Base-by-base conservation (phyloP, 2,113 vertebrate species). In the Dascyllus trimaculatus region DNA sequence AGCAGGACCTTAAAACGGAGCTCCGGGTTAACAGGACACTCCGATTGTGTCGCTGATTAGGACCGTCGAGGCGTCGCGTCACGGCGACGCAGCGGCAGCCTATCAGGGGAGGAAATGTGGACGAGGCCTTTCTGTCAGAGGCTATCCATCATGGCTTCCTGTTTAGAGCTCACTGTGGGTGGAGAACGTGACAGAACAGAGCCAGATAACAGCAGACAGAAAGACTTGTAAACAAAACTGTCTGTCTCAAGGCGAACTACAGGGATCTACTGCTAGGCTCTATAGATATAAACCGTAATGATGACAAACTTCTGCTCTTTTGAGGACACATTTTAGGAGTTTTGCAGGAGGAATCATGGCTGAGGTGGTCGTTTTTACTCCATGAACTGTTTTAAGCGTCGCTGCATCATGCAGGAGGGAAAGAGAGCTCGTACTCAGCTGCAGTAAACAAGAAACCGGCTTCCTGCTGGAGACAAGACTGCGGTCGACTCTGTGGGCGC, bases 391-490 rank as follows among this genome's bases (percentile, higher is more conserved):
- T 71, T 80, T 56, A 43, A 52, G 38, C 17, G 26, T 9, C 2
- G 18, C 35, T 68, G 18, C 56, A 14, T n/a, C 0, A 8, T 10
- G 38, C 48, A 43, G 54, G 2, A 78, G 74, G 19, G 22, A 57
- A 26, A 49, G 60, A 46, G 56, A 49, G 46, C 3, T 35, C 13
- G 56, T 14, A 15, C 14, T 61, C 25, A 45, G 24, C 66, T 76
- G 84, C 83, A 66, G 71, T 74, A 84, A 92, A 88, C 86, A 87
- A 68, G 49, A 87, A 73, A 13, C 61, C 45, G 59, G 72, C 63
- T 94, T 94, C 94, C 93, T 94, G 92, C 85, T 71, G 62, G 77
- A 86, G 78, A 73, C 68, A 69, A 85, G 77, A n/a, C 49, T 81
- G 90, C 2, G 85, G 90, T 87, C 1, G 45, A 62, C 35, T 81